Evolutionary conservation across 2,888 invertebrate genomes (phyloP).

Genomic region (Halictus quadricinctus): DNA sequence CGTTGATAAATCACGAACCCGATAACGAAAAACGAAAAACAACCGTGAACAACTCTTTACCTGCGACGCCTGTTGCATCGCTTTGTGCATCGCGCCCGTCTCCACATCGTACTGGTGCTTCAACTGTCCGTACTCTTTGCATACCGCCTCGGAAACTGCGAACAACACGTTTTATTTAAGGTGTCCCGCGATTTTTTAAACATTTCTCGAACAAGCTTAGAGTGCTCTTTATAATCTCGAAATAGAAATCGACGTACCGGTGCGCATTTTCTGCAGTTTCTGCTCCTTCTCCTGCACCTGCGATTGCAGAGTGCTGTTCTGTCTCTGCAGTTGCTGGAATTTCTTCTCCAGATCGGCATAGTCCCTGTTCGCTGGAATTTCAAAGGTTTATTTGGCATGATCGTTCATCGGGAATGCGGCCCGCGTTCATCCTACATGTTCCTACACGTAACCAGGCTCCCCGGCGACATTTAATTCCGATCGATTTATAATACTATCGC

Average conservation of each 20-base stretch:
- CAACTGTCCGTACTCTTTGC: constrained; percentile 89
- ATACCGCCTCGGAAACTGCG: constrained; percentile 88
- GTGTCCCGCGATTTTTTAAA: no score
- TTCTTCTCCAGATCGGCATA: constrained; percentile 86
- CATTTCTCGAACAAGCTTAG: no score
- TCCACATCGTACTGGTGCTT: constrained; percentile 90
- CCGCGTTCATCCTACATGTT: background rate
- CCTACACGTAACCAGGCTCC: background rate
- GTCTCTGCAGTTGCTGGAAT: constrained; percentile 85
- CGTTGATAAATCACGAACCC: background rate
- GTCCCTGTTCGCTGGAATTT: constrained; percentile 82
- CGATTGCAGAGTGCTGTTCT: constrained; percentile 85
- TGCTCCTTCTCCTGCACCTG: constrained; percentile 86
- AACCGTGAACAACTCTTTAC: constrained; percentile 59
- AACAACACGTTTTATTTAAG: background rate
- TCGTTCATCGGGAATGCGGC: background rate
- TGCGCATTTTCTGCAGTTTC: constrained; percentile 84
- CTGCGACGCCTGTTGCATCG: constrained; percentile 86
- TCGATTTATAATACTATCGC: constrained; percentile 62
- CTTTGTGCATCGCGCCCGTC: constrained; percentile 89
- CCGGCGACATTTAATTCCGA: constrained; percentile 31
- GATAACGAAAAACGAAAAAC: background rate
- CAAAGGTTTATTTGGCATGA: background rate
- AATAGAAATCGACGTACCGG: constrained; percentile 74
- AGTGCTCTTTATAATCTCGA: no score